These are phyloP conservation scores for Sebastolobus alascanus DNA, from an alignment of 2,797 vertebrate species.

Conservation along the genomic window DNA sequence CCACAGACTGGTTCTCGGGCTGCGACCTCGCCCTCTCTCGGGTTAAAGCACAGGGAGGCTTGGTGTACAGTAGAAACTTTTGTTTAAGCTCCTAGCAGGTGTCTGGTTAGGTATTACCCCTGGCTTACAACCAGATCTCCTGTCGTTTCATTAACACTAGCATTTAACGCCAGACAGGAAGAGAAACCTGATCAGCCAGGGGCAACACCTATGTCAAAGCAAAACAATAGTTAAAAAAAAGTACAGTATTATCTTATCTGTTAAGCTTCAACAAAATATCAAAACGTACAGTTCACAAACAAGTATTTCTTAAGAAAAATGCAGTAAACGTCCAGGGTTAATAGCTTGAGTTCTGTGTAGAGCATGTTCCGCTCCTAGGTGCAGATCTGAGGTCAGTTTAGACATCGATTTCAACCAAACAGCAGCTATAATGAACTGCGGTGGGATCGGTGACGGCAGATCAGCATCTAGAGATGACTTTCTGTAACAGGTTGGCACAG, in stretches of 20 bases:
- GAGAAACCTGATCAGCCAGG: slow-evolving; percentile 52
- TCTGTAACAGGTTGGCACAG: slow-evolving; percentile 80
- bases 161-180: slow-evolving; percentile 25
- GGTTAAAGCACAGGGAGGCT: slow-evolving; percentile 68
- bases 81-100: slow-evolving; percentile 49
- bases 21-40: slow-evolving; percentile 54
- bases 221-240: slow-evolving; percentile 53
- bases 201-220: slow-evolving; percentile 53
- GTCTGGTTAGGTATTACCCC: slow-evolving; percentile 50
- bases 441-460: slow-evolving; percentile 61
- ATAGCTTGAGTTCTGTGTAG: slow-evolving; percentile 72
- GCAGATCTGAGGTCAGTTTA: slow-evolving; percentile 69
- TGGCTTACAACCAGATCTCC: slow-evolving; percentile 41
- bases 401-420: slow-evolving; percentile 41
- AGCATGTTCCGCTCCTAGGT: slow-evolving; percentile 61
- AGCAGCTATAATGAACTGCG: slow-evolving; percentile 29
- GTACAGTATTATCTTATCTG: slow-evolving; percentile 63
- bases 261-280: slow-evolving; percentile 76
- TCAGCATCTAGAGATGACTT: slow-evolving; percentile 65
- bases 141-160: slow-evolving; percentile 45
- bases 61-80: slow-evolving; percentile 63
- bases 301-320: slow-evolving; percentile 75
- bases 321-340: slow-evolving; percentile 72
- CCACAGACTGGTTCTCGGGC: slow-evolving; percentile 39
- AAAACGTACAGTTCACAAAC: slow-evolving; percentile 76